These are phyloP conservation scores for Amaurobius ferox DNA, from an alignment of 2,888 invertebrate species.

Conservation along the genomic window DNA sequence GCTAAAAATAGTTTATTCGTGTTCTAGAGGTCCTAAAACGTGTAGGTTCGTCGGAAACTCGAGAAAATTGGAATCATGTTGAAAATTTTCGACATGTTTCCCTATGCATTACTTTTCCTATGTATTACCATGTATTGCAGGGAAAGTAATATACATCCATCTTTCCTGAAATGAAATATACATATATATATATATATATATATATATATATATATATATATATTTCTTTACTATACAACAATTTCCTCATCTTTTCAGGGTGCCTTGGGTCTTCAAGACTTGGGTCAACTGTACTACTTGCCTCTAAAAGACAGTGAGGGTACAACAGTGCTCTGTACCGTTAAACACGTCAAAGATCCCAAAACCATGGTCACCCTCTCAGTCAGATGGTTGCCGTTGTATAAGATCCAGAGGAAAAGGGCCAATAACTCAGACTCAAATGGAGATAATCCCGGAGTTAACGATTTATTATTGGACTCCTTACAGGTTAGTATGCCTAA, in stretches of 20 bases:
- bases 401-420: conserved; percentile 87
- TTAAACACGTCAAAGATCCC: conserved; percentile 87
- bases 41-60: too few relatives aligned
- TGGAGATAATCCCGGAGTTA: conserved; percentile 84
- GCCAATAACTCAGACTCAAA: conserved; percentile 82
- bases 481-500: conserved; percentile 85
- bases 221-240: too few relatives aligned
- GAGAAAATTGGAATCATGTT: too few relatives aligned
- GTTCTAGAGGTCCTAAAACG: too few relatives aligned
- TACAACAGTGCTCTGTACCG: conserved; percentile 91
- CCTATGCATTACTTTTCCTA: too few relatives aligned
- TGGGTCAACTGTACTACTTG: conserved; percentile 95
- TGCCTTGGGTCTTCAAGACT: conserved; percentile 91
- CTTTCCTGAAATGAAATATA: too few relatives aligned
- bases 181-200: too few relatives aligned
- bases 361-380: conserved; percentile 93
- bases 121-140: too few relatives aligned
- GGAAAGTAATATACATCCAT: too few relatives aligned
- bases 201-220: too few relatives aligned
- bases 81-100: too few relatives aligned
- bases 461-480: conserved; percentile 90
- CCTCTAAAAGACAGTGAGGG: conserved; percentile 92
- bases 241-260: conserved; percentile 81
- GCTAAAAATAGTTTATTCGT: too few relatives aligned
- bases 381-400: conserved; percentile 93